Evolutionary conservation across 2,888 invertebrate genomes (phyloP), one percentile per base, ranked within the genome.

Genomic region (Eupeodes luniger): DNA sequence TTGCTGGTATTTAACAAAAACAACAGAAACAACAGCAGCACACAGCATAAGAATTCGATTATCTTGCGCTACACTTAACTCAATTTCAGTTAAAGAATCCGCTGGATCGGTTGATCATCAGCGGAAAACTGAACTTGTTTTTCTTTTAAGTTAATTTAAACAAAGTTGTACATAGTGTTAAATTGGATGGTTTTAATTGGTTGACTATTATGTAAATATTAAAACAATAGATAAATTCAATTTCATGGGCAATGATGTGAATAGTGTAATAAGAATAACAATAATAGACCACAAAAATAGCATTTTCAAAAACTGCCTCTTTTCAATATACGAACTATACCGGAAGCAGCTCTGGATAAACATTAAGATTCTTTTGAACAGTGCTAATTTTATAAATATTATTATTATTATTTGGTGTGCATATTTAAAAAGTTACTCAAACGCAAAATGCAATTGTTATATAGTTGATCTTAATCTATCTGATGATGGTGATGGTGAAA

Each of bases 81-180:
- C 47, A 82, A 80, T 69, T 81, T 84, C 69, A 84, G 77, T 84
- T 51, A 84, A 81, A 84, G 49, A 77, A 84, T 66, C 76, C 67
- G 53, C 59, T 77, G 55, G 79, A 75, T 80, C 75, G 87, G 66
- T 53, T 72, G 40, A 61, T 76, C 76, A 84, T 80, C 72, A 61
- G 55, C 49, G 61, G 75, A 44, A 69, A 69, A 81, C 12, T 44
- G 47, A 27, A 27, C 7, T 14, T 64, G 40, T 12, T 53, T 55
- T 69, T 69, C 5, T 51, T 51, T 74, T 14, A 14, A n/a, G 2
- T 62, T 59, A 14, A 44, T 70, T 19, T 49, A 16, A 47, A 57
- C 27, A 27, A 27, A 27, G 27, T 27, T 27, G 12, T 11, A 61
- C 12, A 64, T 19, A 55, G 74, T 59, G 16, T 55, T 36, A 59